These are phyloP conservation scores for Phylloscopus trochiloides DNA, from an alignment of 2,113 vertebrate genomes.

Conservation along the genomic window DNA sequence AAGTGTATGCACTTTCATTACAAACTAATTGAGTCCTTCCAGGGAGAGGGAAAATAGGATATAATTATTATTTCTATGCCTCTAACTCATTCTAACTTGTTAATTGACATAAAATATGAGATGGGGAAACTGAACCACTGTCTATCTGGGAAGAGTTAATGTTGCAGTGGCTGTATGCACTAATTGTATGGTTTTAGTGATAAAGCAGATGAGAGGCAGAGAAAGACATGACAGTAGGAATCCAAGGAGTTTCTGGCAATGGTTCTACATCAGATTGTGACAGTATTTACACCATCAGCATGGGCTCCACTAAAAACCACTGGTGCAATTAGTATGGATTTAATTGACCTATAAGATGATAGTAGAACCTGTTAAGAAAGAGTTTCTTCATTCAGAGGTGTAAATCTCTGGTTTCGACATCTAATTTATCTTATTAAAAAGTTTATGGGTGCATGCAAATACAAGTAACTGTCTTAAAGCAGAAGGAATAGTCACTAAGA, in stretches of 20 bases:
- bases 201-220: not conserved
- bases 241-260: not conserved
- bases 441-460: not conserved
- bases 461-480: not conserved
- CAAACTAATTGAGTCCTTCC: not conserved
- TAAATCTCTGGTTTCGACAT: not conserved
- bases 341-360: not conserved
- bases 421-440: not conserved
- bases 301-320: not conserved
- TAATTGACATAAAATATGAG: slow-evolving; percentile 54
- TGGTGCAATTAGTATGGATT: not conserved
- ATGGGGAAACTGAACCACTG: not conserved
- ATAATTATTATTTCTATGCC: slow-evolving; percentile 16
- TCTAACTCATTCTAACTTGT: slow-evolving; percentile 33
- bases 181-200: not conserved
- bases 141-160: not conserved
- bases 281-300: not conserved
- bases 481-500: not conserved
- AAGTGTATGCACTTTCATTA: not conserved
- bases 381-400: not conserved
- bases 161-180: not conserved
- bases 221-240: not conserved
- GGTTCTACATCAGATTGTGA: not conserved
- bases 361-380: not conserved
- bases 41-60: not conserved